A percentile compares a stretch with the other conserved stretches of the same genome.
phyloP scores from a whole-genome alignment of 2,113 vertebrate species.

The Heteronetta atricapilla region DNA sequence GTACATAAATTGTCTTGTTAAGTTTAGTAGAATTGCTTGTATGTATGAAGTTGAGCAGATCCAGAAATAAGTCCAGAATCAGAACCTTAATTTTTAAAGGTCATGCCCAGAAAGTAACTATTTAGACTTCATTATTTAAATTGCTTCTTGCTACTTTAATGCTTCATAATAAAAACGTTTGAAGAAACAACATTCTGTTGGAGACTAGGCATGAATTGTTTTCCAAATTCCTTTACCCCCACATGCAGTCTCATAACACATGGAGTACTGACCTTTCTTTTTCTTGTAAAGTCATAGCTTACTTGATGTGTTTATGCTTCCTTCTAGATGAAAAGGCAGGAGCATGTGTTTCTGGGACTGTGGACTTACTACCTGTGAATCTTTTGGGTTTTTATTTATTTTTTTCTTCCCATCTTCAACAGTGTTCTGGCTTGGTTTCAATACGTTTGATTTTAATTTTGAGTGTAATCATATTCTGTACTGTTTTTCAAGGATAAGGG shows the following conservation, averaged over 20 bases:
- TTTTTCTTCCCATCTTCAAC: background rate
- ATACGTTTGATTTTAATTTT: background rate
- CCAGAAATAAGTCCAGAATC: background rate
- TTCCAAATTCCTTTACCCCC: constrained; percentile 70
- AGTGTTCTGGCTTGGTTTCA: background rate
- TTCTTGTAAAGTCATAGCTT: background rate
- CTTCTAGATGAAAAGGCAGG: background rate
- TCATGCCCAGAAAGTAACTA: constrained; percentile 9
- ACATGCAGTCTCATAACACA: constrained; percentile 59
- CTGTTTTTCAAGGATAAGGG: background rate
- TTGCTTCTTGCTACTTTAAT: constrained; percentile 19
- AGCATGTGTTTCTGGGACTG: background rate
- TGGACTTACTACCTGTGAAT: background rate
- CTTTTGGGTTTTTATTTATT: background rate
- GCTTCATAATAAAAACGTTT: constrained; percentile 49
- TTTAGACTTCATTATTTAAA: constrained; percentile 28
- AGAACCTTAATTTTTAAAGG: constrained; percentile 15
- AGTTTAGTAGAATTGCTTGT: background rate
- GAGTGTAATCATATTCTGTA: background rate
- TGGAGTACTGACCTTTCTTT: constrained; percentile 58
- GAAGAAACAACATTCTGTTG: constrained; percentile 48
- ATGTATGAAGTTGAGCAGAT: constrained; percentile 1
- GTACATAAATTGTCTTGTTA: background rate
- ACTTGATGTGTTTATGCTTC: background rate
- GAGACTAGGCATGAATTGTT: constrained; percentile 65